Evolutionary conservation across 2,888 invertebrate species (phyloP).

Genomic region (Drosophila robusta): DNA sequence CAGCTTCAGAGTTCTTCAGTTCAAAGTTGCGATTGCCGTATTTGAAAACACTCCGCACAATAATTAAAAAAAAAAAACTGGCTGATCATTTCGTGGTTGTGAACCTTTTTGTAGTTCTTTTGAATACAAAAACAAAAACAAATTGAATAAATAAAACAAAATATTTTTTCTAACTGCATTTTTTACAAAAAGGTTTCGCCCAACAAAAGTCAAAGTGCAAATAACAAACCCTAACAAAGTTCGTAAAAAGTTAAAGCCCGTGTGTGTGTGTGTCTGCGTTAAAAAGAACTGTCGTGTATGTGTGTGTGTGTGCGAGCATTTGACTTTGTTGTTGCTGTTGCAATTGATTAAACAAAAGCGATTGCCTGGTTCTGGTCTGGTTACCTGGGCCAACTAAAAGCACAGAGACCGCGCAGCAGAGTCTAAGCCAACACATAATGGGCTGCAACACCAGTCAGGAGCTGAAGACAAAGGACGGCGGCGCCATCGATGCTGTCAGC

Average conservation of each 20-base stretch:
- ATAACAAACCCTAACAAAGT: conserved; percentile 45
- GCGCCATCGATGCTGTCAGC: conserved; percentile 69
- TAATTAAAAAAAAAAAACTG: conserved; percentile 34
- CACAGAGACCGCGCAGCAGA: conserved; percentile 44
- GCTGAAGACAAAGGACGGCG: conserved; percentile 83
- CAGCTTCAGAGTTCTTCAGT: conserved; percentile 26
- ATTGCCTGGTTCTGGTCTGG: conserved; percentile 42
- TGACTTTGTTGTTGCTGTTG: conserved; percentile 46
- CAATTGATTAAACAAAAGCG: conserved; percentile 82
- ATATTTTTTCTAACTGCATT: conserved; percentile 56
- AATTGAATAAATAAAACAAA: conserved; percentile 1
- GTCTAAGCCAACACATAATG: conserved; percentile 78
- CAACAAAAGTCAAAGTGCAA: conserved; percentile 56
- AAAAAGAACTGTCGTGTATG: neutral
- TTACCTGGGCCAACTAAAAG: conserved; percentile 69
- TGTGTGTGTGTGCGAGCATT: conserved; percentile 27
- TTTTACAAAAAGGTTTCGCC: conserved; percentile 61
- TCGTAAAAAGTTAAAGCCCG: conserved; percentile 16
- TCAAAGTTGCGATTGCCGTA: conserved; percentile 23
- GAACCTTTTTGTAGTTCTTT: conserved; percentile 68
- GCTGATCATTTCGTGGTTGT: conserved; percentile 67
- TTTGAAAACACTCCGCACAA: conserved; percentile 15
- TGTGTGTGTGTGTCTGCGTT: conserved; percentile 15
- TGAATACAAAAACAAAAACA: conserved; percentile 26
- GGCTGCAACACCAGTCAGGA: conserved; percentile 88